phyloP scores from a whole-genome alignment of 2,797 vertebrate genomes.

The Macrochelys suwanniensis region DNA sequence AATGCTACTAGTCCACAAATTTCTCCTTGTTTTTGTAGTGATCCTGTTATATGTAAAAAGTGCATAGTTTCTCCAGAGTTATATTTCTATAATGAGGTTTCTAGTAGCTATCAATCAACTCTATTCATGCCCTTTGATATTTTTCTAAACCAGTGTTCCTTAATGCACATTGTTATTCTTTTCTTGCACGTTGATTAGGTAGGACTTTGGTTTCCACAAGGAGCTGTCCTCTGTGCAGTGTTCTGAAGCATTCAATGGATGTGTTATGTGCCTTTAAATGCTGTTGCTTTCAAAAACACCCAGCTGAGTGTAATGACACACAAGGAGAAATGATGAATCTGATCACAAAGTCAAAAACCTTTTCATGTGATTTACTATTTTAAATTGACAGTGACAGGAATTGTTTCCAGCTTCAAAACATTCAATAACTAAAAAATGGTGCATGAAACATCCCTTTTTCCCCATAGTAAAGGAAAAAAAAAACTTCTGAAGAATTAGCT shows the following conservation, averaged over 20 bases:
- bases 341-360: conserved; percentile 27
- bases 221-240: background rate
- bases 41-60: background rate
- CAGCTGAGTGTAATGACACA: background rate
- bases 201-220: background rate
- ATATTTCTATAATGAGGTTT: background rate
- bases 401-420: conserved; percentile 40
- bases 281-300: background rate
- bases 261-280: background rate
- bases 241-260: background rate
- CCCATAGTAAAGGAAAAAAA: background rate
- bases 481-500: conserved; percentile 48
- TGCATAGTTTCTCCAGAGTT: background rate
- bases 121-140: background rate
- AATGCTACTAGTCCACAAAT: background rate
- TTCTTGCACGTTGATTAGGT: background rate
- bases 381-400: conserved; percentile 17
- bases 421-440: background rate
- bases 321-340: too few relatives aligned
- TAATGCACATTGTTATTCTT: background rate
- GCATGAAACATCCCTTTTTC: background rate
- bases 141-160: background rate
- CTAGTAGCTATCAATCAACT: background rate
- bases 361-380: background rate
- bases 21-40: background rate